Percentiles rank a stretch among this genome's conserved stretches.
Conservation (phyloP, 2,797 vertebrate species). For the Sebastes itinus region DNA sequence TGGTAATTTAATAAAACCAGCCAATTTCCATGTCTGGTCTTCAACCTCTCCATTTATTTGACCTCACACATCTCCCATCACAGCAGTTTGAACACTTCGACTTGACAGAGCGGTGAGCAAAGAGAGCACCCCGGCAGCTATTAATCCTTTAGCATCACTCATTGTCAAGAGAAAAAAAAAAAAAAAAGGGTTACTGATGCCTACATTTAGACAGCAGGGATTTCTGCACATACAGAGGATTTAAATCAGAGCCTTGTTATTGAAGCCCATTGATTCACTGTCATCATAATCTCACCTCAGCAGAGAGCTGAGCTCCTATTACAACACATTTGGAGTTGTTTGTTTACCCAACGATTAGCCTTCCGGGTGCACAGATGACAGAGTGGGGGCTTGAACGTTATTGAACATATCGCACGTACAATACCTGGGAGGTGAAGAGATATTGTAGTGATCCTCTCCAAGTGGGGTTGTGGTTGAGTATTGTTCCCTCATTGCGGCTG, state of each 20-base stretch:
- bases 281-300: conserved; percentile 72
- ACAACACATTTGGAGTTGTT: conserved; percentile 62
- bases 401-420: conserved; percentile 21
- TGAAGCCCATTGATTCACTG: conserved; percentile 73
- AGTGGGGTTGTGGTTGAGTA: conserved; percentile 13
- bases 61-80: conserved; percentile 7
- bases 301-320: conserved; percentile 59
- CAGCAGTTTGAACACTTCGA: not conserved
- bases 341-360: conserved; percentile 68
- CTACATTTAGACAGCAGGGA: conserved; percentile 37
- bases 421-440: conserved; percentile 36
- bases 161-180: conserved; percentile 25
- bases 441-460: conserved; percentile 18
- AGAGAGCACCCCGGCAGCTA: not conserved
- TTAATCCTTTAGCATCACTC: conserved; percentile 41
- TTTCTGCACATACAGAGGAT: conserved; percentile 51
- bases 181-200: conserved; percentile 18
- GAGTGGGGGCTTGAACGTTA: conserved; percentile 21
- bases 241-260: conserved; percentile 68
- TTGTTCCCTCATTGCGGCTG: conserved; percentile 2
- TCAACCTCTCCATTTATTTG: not conserved
- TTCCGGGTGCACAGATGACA: conserved; percentile 43
- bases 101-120: not conserved
- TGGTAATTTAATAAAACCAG: not conserved
- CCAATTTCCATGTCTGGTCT: not conserved